These are phyloP conservation scores for Nothocercus nigrocapillus DNA, from an alignment of 2,113 vertebrate genomes.

Conservation along the genomic window DNA sequence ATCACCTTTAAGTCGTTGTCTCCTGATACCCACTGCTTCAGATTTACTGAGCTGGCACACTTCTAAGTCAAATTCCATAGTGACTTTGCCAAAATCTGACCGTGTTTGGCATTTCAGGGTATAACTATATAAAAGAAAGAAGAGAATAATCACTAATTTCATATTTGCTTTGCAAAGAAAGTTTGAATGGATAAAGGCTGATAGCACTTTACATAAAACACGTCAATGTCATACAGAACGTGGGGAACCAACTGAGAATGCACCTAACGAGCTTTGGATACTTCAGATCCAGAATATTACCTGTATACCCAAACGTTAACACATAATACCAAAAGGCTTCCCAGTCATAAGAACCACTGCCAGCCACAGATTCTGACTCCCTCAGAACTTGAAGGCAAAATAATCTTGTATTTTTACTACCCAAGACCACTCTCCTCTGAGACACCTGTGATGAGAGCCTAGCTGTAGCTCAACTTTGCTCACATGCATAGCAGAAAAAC, in stretches of 20 bases:
- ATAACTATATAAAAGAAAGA: slow-evolving; percentile 79
- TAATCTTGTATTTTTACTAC: background rate
- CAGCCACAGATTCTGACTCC: background rate
- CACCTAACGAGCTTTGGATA: background rate
- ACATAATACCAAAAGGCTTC: accelerated
- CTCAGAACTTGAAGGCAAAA: background rate
- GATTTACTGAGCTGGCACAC: slow-evolving; percentile 88
- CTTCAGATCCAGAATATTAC: background rate
- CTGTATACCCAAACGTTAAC: background rate
- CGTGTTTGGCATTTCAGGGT: slow-evolving; percentile 89
- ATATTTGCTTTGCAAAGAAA: background rate
- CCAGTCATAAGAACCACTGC: background rate
- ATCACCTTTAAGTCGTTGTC: slow-evolving; percentile 92
- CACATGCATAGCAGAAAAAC: background rate
- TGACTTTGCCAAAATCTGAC: slow-evolving; percentile 91
- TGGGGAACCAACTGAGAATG: background rate
- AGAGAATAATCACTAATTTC: background rate
- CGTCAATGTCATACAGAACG: background rate
- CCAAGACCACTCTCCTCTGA: background rate
- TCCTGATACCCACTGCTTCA: slow-evolving; percentile 85
- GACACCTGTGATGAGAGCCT: accelerated
- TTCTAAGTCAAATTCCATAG: slow-evolving; percentile 93
- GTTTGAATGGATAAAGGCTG: background rate
- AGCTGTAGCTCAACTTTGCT: background rate
- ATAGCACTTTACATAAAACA: background rate